Evolutionary conservation across 2,113 vertebrate genomes (phyloP).

Genomic region (Leucopsar rothschildi): DNA sequence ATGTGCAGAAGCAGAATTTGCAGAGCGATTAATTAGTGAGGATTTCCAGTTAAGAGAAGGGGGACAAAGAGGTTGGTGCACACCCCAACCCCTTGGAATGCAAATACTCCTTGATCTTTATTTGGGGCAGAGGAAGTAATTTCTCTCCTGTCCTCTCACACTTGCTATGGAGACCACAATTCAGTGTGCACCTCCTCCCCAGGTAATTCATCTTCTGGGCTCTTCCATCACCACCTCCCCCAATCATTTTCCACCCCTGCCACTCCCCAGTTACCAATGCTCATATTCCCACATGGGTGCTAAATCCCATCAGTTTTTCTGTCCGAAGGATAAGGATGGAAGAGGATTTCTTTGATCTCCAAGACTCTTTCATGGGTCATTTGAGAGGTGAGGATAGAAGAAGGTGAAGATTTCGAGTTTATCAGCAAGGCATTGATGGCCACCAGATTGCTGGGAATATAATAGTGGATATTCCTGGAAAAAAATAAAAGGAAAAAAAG

Average conservation of each 20-base stretch:
- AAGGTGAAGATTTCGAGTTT: constrained; percentile 63
- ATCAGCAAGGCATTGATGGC: constrained; percentile 64
- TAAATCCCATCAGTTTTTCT: constrained; percentile 63
- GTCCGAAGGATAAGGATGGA: not conserved
- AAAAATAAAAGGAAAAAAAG: not conserved
- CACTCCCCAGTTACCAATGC: constrained; percentile 26
- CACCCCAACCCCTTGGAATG: not conserved
- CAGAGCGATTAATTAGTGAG: not conserved
- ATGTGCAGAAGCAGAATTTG: not conserved
- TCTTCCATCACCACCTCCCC: not conserved
- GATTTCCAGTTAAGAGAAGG: constrained; percentile 55
- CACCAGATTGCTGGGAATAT: constrained; percentile 34
- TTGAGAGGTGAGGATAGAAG: constrained; percentile 57
- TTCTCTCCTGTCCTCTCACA: constrained; percentile 19
- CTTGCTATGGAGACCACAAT: not conserved
- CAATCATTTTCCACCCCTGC: constrained; percentile 1
- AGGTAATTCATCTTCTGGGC: not conserved
- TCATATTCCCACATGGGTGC: constrained; percentile 63
- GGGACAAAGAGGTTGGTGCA: not conserved
- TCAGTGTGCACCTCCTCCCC: not conserved
- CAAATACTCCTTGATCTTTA: constrained; percentile 36
- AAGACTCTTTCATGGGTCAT: constrained; percentile 57
- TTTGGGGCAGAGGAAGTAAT: constrained; percentile 41
- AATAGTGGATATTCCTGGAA: constrained; percentile 7
- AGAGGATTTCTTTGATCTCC: constrained; percentile 71